phyloP scores from a whole-genome alignment of 2,888 invertebrate species.

The Nemotelus pantherinus region DNA sequence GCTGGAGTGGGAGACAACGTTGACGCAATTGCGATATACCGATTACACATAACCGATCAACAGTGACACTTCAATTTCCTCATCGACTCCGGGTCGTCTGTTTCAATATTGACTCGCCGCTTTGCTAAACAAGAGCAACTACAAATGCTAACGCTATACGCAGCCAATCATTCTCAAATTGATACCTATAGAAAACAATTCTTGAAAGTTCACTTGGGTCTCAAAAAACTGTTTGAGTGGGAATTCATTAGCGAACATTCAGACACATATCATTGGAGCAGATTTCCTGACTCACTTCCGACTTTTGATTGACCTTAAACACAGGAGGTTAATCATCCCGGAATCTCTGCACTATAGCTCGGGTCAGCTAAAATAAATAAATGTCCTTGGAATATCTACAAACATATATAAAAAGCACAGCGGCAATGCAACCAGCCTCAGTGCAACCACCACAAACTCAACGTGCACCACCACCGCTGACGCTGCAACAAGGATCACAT shows the following conservation, averaged over 20 bases:
- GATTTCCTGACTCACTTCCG: slow-evolving; percentile 48
- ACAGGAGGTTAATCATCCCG: slow-evolving; percentile 47
- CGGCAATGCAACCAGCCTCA: neutral
- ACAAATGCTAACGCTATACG: slow-evolving; percentile 47
- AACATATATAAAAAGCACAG: neutral
- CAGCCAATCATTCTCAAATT: slow-evolving; percentile 51
- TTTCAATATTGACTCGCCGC: slow-evolving; percentile 48
- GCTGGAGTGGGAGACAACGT: slow-evolving; percentile 17
- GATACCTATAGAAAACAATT: slow-evolving; percentile 46
- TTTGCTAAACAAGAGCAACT: slow-evolving; percentile 43
- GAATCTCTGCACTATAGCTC: slow-evolving; percentile 56
- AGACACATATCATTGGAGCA: slow-evolving; percentile 50
- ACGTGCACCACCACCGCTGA: neutral
- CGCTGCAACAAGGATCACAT: neutral
- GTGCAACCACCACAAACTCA: neutral
- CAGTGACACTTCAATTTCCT: slow-evolving; percentile 45
- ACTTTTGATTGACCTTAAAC: slow-evolving; percentile 48
- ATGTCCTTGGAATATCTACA: neutral
- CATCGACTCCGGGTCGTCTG: slow-evolving; percentile 51
- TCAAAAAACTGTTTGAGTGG: slow-evolving; percentile 51
- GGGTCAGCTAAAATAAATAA: neutral
- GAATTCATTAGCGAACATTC: slow-evolving; percentile 51
- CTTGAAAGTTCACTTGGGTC: slow-evolving; percentile 49
- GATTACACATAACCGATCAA: neutral
- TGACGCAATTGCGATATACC: neutral